Evolutionary conservation across 2,888 invertebrate genomes (phyloP).

Genomic region (Stratiomys singularior): DNA sequence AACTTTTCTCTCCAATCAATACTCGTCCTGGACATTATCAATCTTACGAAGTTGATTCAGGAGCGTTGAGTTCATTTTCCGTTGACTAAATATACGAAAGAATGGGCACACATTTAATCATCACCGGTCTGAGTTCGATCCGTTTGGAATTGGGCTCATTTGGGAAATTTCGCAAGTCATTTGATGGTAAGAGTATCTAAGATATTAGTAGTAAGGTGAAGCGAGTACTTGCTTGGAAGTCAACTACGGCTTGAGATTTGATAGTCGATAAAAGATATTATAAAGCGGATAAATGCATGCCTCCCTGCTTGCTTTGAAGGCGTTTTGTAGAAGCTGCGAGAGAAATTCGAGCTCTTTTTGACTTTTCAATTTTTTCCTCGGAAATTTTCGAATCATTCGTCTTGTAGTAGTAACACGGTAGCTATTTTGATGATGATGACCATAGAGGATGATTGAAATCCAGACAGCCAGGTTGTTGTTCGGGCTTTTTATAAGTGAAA

Average conservation of each 20-base stretch:
- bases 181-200: slow-evolving; percentile 7
- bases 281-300: slow-evolving; percentile 21
- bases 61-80: not conserved
- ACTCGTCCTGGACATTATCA: not conserved
- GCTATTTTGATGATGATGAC: slow-evolving; percentile 33
- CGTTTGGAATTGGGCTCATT: not conserved
- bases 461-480: slow-evolving; percentile 18
- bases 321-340: not conserved
- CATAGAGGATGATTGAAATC: slow-evolving; percentile 40
- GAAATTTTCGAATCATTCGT: slow-evolving; percentile 12
- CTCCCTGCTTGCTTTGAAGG: slow-evolving; percentile 11
- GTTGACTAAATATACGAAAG: not conserved
- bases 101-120: not conserved
- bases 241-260: not conserved
- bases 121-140: not conserved
- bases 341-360: slow-evolving; percentile 28
- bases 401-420: slow-evolving; percentile 37
- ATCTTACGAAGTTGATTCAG: not conserved
- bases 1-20: not conserved
- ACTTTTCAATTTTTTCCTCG: slow-evolving; percentile 35
- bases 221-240: slow-evolving; percentile 8
- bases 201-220: not conserved
- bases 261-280: slow-evolving; percentile 13
- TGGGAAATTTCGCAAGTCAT: slow-evolving; percentile 31
- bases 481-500: not conserved